Percentiles rank a stretch among this genome's conserved stretches.
Conservation (phyloP, 2,113 vertebrate species). For the Phalacrocorax aristotelis region DNA sequence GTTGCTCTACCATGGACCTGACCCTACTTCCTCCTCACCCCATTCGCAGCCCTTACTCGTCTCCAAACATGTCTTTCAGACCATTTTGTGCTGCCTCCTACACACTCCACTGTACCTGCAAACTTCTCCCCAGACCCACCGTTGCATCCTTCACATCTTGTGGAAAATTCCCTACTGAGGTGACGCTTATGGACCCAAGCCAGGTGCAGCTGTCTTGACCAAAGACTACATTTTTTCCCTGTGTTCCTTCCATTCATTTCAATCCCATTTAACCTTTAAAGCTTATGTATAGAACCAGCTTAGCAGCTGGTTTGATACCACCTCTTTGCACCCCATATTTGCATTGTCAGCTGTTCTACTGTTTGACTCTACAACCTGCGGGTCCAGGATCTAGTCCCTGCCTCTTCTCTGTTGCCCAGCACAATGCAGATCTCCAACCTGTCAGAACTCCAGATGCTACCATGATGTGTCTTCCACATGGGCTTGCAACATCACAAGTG, state of each 20-base stretch:
- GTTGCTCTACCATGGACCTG: neutral
- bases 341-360: no score
- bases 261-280: neutral
- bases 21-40: neutral
- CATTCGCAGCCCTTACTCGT: neutral
- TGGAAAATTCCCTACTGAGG: neutral
- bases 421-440: neutral
- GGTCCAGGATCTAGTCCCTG: neutral
- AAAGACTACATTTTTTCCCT: neutral
- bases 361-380: neutral
- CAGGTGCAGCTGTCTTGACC: neutral
- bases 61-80: neutral
- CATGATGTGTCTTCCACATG: rapidly evolving
- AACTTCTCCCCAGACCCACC: neutral
- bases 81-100: neutral
- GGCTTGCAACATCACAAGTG: no score
- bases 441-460: neutral
- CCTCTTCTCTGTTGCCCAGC: neutral
- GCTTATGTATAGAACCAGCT: neutral
- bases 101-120: no score
- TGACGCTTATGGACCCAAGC: neutral
- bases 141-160: neutral
- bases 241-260: neutral
- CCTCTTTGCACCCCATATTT: neutral
- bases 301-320: neutral